Conservation (phyloP, 2,797 vertebrate genomes). For the Alosa sapidissima region DNA sequence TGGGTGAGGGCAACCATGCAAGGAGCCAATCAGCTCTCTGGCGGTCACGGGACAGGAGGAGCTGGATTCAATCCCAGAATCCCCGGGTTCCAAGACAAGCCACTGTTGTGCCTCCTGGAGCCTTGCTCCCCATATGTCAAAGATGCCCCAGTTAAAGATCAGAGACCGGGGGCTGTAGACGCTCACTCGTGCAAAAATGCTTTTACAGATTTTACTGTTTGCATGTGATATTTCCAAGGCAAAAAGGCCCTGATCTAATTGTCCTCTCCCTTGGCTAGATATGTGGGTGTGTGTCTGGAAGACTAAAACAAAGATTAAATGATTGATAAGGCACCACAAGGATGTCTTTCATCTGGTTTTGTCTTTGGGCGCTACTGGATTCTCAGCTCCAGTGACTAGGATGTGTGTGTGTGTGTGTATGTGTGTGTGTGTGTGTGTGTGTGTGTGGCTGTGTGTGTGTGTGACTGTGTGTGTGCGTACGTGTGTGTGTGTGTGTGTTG, state of each 20-base stretch:
- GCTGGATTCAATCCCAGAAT: constrained; percentile 17
- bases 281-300: neutral
- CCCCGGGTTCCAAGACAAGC: neutral
- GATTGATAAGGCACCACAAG: neutral
- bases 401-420: neutral
- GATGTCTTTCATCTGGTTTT: neutral
- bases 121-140: neutral
- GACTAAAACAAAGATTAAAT: neutral
- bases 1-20: neutral
- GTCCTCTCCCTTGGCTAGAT: neutral
- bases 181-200: neutral
- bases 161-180: neutral
- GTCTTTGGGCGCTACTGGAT: neutral
- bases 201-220: too few species aligned
- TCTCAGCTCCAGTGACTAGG: neutral
- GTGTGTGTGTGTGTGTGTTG: neutral
- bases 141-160: neutral
- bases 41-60: neutral
- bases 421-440: neutral
- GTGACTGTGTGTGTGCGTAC: neutral
- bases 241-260: neutral
- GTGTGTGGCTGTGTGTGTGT: neutral
- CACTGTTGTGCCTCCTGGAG: neutral
- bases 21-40: neutral
- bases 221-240: neutral